phyloP scores from a whole-genome alignment of 2,888 invertebrate species.

The Trichogramma evanescens region DNA sequence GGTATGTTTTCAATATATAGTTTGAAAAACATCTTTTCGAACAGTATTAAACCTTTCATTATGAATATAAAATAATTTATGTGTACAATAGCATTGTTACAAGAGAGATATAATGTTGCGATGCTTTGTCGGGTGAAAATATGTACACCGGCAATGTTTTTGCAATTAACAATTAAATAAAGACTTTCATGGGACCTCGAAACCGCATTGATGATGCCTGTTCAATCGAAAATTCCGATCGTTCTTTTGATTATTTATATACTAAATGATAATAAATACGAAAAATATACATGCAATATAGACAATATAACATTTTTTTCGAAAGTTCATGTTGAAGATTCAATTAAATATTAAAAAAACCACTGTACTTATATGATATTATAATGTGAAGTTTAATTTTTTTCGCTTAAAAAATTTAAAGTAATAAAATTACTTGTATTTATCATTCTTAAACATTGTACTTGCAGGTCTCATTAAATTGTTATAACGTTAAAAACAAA shows the following conservation, averaged over 20 bases:
- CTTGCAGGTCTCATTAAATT: too few species aligned
- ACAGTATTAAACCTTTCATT: too few species aligned
- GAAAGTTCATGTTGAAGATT: too few species aligned
- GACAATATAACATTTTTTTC: too few species aligned
- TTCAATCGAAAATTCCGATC: neutral
- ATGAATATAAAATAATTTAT: neutral
- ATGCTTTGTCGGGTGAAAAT: too few species aligned
- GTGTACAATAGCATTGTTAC: neutral
- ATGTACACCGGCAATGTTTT: constrained; percentile 4
- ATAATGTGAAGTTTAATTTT: neutral
- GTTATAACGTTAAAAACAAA: too few species aligned
- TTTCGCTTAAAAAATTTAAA: too few species aligned
- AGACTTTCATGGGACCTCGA: constrained; percentile 16
- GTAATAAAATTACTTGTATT: too few species aligned
- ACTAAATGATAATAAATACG: neutral
- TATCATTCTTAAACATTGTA: too few species aligned
- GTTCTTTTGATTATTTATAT: neutral
- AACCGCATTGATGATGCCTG: neutral
- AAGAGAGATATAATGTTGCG: neutral
- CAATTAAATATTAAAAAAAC: neutral
- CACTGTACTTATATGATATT: neutral
- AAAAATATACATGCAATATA: too few species aligned
- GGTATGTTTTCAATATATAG: too few species aligned
- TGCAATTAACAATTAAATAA: constrained; percentile 2
- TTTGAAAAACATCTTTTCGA: too few species aligned